Evolutionary conservation across 2,113 vertebrate genomes (phyloP), one percentile per base, ranked within the genome.

Genomic region (Sinocyclocheilus rhinocerous): DNA sequence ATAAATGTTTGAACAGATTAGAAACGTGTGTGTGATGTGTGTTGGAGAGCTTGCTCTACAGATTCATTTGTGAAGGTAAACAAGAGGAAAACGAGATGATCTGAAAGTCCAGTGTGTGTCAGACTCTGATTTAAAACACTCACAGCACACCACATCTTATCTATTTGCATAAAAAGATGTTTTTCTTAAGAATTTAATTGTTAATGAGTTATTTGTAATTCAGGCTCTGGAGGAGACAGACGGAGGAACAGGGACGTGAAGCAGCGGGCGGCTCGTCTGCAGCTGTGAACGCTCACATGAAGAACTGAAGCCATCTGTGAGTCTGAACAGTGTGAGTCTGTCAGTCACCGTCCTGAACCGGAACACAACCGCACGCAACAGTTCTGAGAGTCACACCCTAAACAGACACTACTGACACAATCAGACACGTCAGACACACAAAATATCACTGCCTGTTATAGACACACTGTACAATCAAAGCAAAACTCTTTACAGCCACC

Each of bases 1-100:
- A 92, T 93, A 89, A 67, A 93, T 93, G 89, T 91, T 91, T 83
- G 86, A 92, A 80, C 70, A 91, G 89, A 69, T 88, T n/a, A 57
- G 61, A 7, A 42, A 59, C 29, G 63, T 72, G 75, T 87, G 86
- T 61, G 50, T 42, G 39, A 36, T 59, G 81, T 72, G 81, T 24
- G 33, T 11, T 33, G 29, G 61, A 20, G 45, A 29, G 73, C 20
- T 85, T 85, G 75, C 48, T 85, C 13, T 39, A 57, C 29, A 85
- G 78, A 72, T 65, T 18, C 6, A 67, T 75, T 86, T 70, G 85
- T 76, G 39, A 75, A 75, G 70, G 70, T n/a, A 45, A 45, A 33
- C 55, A 86, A 67, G 20, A 59, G 33, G 65, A 18, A 85, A 88
- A 77, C 0, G 24, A 78, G 20, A 57, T 5, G 24, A 4, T 33